Base-by-base conservation (phyloP, 2,888 invertebrate genomes). In the Agrochola circellaris region DNA sequence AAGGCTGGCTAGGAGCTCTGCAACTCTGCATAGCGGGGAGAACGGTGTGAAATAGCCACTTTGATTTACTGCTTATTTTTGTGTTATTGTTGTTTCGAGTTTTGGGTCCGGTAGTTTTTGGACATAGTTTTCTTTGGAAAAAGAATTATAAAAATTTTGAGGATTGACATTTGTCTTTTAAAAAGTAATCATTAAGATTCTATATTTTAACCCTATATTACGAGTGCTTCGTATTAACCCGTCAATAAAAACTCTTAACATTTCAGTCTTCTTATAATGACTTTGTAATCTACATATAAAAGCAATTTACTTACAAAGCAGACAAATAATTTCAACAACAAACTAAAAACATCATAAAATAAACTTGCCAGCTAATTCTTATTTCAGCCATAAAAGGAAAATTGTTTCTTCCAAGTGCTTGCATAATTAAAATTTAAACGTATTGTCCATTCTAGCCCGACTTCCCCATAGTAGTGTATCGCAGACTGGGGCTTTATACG, bases 401-500 rank as follows among this genome's bases (percentile, higher is more conserved):
- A 89, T 89, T 88, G 89, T 88, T 89, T 88, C 87, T 87, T 84
- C 87, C 86, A 88, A 89, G 86, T 89, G 89, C 87, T 90, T 92
- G 89, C 88, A 92, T 93, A 95, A 95, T 95, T 95, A 95, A 95
- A 95, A 94, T 95, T 95, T 93, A 94, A 95, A 93, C 92, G 92
- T 90, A 92, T 93, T 94, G 95, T 94, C 95, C 94, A 91, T 93
- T 93, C 89, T 85, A 87, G 92, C 93, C 94, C 91, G 88, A 89
- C 93, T 92, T 94, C 94, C 95, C 91, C 94, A 89, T 89, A 89
- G 90, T 89, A 89, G 93, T 95, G 95, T 96, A 95, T 96, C 95
- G 95, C 91, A 95, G 96, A 94, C 95, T 94, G 93, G 94, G 92
- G 95, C 95, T 96, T 95, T 95, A 94, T 95, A 95, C 95, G 96